Evolutionary conservation across 2,888 invertebrate genomes (phyloP).

Genomic region (Opisthograptis luteolata): DNA sequence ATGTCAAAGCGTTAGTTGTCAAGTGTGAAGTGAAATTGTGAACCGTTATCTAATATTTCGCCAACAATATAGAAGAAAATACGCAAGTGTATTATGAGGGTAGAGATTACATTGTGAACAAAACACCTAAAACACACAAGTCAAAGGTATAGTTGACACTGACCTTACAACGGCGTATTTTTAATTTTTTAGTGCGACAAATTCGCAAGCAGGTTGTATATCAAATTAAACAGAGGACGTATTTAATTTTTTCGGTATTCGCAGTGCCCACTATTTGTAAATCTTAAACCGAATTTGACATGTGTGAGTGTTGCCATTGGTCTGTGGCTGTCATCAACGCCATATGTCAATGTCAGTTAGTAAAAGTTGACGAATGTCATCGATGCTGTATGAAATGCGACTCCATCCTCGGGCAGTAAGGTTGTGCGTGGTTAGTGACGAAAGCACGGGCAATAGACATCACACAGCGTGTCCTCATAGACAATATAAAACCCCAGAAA

Average conservation of each 20-base stretch:
- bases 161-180: too few species aligned
- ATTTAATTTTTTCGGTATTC: too few species aligned
- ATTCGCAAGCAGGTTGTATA: too few species aligned
- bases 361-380: background rate
- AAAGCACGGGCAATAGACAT: conserved; percentile 61
- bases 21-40: conserved; percentile 15
- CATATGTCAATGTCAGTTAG: background rate
- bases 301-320: conserved; percentile 1
- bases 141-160: too few species aligned
- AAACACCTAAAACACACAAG: too few species aligned
- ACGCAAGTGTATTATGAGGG: too few species aligned
- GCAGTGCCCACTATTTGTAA: conserved; percentile 11
- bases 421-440: conserved; percentile 53
- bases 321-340: background rate
- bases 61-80: too few species aligned
- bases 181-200: too few species aligned
- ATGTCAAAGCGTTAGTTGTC: conserved; percentile 20
- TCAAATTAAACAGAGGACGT: too few species aligned
- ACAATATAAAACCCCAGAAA: conserved; percentile 63
- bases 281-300: background rate
- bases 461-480: conserved; percentile 72
- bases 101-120: too few species aligned
- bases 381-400: conserved; percentile 22
- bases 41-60: too few species aligned
- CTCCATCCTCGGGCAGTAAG: conserved; percentile 23